These are phyloP conservation scores for Hemibagrus wyckioides DNA, from an alignment of 2,113 vertebrate species.

Conservation along the genomic window DNA sequence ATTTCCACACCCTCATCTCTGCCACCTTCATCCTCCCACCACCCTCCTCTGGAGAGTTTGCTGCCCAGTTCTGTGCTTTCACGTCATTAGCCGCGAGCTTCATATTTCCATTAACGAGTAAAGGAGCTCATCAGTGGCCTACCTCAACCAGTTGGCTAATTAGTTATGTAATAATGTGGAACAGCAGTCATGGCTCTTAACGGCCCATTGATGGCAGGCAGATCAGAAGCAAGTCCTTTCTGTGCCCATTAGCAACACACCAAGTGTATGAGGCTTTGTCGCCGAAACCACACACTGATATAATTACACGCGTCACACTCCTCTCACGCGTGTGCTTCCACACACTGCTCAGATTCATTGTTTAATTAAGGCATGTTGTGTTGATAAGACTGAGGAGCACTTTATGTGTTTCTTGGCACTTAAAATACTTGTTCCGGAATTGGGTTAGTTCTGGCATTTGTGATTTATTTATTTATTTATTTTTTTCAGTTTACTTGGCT, in stretches of 20 bases:
- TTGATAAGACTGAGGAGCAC: slow-evolving; percentile 46
- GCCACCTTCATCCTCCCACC: slow-evolving; percentile 17
- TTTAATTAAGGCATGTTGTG: slow-evolving; percentile 54
- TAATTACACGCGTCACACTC: slow-evolving; percentile 55
- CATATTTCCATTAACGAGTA: slow-evolving; percentile 60
- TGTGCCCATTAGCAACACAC: slow-evolving; percentile 54
- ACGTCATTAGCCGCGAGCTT: slow-evolving; percentile 54
- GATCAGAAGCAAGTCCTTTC: slow-evolving; percentile 51
- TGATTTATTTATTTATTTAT: too few species aligned
- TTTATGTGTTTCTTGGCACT: slow-evolving; percentile 36
- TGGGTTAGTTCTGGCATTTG: slow-evolving; percentile 8
- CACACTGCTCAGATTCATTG: slow-evolving; percentile 43
- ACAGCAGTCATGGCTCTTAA: slow-evolving; percentile 50
- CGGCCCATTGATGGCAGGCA: slow-evolving; percentile 52
- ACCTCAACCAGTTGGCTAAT: slow-evolving; percentile 59
- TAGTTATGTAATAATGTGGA: slow-evolving; percentile 62
- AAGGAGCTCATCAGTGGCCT: slow-evolving; percentile 59
- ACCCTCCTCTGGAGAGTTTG: slow-evolving; percentile 18
- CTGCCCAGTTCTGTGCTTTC: slow-evolving; percentile 36
- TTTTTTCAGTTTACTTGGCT: neutral
- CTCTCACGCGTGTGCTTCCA: slow-evolving; percentile 17
- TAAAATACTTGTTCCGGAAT: slow-evolving; percentile 29
- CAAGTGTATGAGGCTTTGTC: slow-evolving; percentile 41
- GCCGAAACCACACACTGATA: slow-evolving; percentile 53
- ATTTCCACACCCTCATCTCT: neutral